Evolutionary conservation across 2,888 invertebrate species (phyloP).

Genomic region (Dryobota labecula): DNA sequence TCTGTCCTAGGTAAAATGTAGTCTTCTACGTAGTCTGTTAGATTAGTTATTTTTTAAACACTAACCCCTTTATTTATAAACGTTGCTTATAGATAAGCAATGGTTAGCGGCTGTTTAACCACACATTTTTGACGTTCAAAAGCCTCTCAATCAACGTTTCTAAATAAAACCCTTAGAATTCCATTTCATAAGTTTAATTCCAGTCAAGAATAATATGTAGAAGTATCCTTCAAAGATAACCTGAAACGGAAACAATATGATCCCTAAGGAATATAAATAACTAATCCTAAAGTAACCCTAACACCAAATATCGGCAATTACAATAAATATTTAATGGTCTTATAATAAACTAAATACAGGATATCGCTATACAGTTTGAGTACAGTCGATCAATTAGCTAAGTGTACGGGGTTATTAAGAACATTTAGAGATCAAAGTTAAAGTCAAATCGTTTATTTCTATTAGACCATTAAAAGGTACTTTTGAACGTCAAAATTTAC

Average conservation of each 20-base stretch:
- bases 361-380: constrained; percentile 5
- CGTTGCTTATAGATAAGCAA: not conserved
- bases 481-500: not conserved
- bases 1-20: too few species aligned
- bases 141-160: not conserved
- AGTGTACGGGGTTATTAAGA: not conserved
- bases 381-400: not conserved
- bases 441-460: not conserved
- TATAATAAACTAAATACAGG: constrained; percentile 8
- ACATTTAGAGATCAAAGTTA: not conserved
- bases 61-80: not conserved
- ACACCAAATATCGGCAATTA: constrained; percentile 9
- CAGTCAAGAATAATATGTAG: too few species aligned
- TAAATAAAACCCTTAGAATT: not conserved
- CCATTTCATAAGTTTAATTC: not conserved
- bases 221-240: not conserved
- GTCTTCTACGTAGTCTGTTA: too few species aligned
- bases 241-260: not conserved
- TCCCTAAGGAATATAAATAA: constrained; percentile 15
- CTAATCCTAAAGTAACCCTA: not conserved
- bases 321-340: constrained; percentile 38
- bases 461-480: not conserved
- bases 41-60: not conserved
- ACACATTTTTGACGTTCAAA: not conserved
- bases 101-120: too few species aligned